Conservation (phyloP, 1,140 invertebrate genomes). For the Agrypnia vestita region DNA sequence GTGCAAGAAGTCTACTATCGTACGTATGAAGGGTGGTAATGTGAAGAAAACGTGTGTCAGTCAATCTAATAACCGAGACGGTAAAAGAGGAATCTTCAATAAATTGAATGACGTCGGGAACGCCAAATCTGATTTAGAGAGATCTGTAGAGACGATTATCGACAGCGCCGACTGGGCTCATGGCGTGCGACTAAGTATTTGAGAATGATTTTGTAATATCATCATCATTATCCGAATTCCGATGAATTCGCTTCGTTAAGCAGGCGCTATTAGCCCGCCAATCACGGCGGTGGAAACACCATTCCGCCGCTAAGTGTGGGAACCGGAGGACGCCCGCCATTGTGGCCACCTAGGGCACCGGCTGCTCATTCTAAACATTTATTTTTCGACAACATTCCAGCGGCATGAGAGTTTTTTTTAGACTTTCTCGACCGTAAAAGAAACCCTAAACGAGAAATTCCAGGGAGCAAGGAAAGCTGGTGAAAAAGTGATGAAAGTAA, state of each 20-base stretch:
- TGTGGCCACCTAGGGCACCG: background rate
- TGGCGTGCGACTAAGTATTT: background rate
- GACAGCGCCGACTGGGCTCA: background rate
- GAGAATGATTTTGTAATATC: constrained; percentile 14
- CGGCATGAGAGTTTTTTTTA: background rate
- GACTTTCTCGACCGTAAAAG: too few species aligned
- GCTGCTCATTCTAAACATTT: background rate
- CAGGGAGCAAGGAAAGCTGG: too few species aligned
- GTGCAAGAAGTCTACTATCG: too few species aligned
- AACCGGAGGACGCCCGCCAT: background rate
- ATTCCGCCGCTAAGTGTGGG: constrained; percentile 1
- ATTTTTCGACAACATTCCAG: constrained; percentile 10
- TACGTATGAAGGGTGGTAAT: too few species aligned
- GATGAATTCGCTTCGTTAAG: constrained; percentile 12
- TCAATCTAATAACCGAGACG: too few species aligned
- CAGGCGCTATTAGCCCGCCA: constrained; percentile 6
- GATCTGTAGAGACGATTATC: too few species aligned
- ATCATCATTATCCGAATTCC: constrained; percentile 32
- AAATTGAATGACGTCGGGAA: too few species aligned
- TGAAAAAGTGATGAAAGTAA: too few species aligned
- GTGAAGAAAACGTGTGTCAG: too few species aligned
- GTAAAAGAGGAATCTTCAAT: too few species aligned
- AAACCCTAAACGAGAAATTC: too few species aligned
- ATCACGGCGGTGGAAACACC: constrained; percentile 16
- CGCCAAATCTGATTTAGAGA: too few species aligned